Evolutionary conservation across 2,113 vertebrate genomes (phyloP).

Genomic region (Shinisaurus crocodilurus): DNA sequence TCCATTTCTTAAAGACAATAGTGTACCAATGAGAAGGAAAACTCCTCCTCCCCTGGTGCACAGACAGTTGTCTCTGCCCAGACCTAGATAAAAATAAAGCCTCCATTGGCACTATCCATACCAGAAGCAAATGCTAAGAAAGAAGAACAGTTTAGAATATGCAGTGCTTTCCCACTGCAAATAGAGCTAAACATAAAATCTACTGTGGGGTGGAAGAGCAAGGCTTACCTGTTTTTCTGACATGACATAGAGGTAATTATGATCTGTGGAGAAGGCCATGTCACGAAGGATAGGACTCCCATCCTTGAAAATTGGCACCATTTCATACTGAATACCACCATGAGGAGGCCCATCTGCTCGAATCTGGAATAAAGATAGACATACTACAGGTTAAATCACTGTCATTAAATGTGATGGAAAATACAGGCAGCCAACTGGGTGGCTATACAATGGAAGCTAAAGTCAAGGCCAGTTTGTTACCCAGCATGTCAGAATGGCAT

Average conservation of each 20-base stretch:
- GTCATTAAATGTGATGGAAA: conserved; percentile 1
- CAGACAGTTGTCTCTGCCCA: background rate
- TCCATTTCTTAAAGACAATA: background rate
- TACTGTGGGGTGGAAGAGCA: fast-evolving
- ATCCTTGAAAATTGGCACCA: conserved; percentile 89
- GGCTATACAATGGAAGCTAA: background rate
- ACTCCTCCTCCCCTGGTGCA: background rate
- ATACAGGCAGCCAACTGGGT: background rate
- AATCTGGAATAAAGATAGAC: conserved; percentile 79
- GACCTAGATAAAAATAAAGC: background rate
- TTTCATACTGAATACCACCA: conserved; percentile 94
- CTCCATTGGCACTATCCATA: fast-evolving
- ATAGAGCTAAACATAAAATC: fast-evolving
- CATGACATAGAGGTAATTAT: conserved; percentile 93
- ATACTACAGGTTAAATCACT: background rate
- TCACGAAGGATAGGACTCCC: conserved; percentile 91
- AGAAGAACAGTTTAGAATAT: background rate
- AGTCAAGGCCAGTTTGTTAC: background rate
- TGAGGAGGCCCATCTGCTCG: conserved; percentile 94
- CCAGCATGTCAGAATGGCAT: background rate
- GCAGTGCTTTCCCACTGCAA: fast-evolving
- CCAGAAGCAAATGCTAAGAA: fast-evolving
- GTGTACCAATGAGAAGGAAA: background rate
- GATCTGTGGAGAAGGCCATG: conserved; percentile 94
- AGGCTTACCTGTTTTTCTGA: conserved; percentile 92